phyloP scores from a whole-genome alignment of 2,797 vertebrate genomes.

The Acridotheres tristis region DNA sequence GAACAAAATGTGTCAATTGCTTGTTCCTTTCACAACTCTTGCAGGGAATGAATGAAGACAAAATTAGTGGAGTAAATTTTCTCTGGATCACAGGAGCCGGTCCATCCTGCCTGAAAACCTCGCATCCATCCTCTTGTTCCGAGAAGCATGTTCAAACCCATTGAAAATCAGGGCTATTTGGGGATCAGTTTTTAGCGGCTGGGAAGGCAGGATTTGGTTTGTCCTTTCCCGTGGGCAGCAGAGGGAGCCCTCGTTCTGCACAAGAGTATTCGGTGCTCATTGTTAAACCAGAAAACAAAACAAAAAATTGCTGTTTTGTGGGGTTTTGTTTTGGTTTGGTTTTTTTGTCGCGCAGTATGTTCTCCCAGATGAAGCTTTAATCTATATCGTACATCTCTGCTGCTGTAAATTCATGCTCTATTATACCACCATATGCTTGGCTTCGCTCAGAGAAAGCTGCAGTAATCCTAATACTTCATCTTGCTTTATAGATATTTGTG shows the following conservation, averaged over 20 bases:
- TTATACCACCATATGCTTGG: slow-evolving; percentile 60
- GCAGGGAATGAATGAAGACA: not conserved
- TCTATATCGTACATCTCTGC: slow-evolving; percentile 57
- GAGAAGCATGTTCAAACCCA: not conserved
- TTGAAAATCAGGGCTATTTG: not conserved
- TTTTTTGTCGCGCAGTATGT: not conserved
- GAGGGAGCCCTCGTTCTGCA: slow-evolving; percentile 68
- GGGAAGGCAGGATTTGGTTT: not conserved
- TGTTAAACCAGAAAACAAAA: not conserved
- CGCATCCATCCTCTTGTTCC: too few relatives aligned
- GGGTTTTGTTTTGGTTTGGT: not conserved
- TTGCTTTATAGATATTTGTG: not conserved
- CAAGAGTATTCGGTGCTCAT: not conserved
- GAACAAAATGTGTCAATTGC: not conserved
- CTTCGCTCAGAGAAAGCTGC: slow-evolving; percentile 3
- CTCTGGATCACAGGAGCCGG: not conserved
- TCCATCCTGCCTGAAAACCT: not conserved
- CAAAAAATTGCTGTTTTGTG: not conserved
- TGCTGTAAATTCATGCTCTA: slow-evolving; percentile 68
- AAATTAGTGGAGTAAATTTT: not conserved
- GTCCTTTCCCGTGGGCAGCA: slow-evolving; percentile 11
- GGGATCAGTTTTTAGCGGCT: rapidly evolving
- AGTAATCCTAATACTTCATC: not conserved
- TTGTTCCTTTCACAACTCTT: not conserved
- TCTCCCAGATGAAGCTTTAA: slow-evolving; percentile 67